Evolutionary conservation across 2,113 vertebrate species (phyloP).

Genomic region (Ovis aries): DNA sequence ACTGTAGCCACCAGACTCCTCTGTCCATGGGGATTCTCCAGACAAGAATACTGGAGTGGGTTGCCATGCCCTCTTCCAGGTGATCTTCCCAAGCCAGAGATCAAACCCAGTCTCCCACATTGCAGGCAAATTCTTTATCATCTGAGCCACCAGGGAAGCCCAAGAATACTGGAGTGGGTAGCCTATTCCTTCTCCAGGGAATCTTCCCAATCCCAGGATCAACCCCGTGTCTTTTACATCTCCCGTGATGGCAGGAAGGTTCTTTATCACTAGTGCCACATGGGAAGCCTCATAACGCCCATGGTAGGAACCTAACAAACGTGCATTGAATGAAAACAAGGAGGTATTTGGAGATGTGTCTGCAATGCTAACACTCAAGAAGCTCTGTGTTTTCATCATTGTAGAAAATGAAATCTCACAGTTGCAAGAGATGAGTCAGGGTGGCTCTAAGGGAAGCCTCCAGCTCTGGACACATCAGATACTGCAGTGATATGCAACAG

Average conservation of each 20-base stretch:
- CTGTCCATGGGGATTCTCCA: neutral
- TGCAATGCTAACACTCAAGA: neutral
- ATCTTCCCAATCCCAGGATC: neutral
- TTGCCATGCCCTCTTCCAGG: neutral
- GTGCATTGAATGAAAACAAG: neutral
- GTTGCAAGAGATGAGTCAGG: neutral
- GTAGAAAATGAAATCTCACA: neutral
- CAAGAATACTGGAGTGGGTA: neutral
- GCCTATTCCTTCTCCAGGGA: neutral
- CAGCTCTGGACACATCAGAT: too few species aligned
- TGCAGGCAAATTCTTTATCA: neutral
- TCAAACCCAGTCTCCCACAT: neutral
- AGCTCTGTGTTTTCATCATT: neutral
- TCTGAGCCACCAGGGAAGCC: neutral
- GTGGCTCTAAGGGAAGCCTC: neutral
- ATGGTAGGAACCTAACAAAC: neutral
- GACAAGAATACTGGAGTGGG: neutral
- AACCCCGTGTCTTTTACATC: neutral
- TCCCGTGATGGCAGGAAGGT: neutral
- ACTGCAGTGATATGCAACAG: rapidly evolving
- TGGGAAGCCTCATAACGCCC: neutral
- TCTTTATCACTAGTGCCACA: neutral
- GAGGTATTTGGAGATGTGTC: neutral
- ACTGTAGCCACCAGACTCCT: neutral
- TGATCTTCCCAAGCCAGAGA: neutral